These are phyloP conservation scores for Eupelmus urozonus DNA, from an alignment of 2,888 invertebrate species.

Conservation along the genomic window DNA sequence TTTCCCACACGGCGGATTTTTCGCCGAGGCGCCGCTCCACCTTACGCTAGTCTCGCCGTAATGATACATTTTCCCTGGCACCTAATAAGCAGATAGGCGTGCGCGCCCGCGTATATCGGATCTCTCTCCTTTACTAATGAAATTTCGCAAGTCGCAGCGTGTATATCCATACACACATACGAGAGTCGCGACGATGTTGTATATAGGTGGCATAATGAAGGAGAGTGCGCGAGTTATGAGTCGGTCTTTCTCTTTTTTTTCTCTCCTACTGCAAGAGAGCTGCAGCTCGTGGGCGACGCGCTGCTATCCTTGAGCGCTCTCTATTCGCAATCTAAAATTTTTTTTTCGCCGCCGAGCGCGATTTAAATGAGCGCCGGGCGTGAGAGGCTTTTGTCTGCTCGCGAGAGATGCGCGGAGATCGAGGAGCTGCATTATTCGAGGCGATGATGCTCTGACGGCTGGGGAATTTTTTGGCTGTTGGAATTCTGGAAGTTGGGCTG, in stretches of 20 bases:
- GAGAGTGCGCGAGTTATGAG: too few relatives aligned
- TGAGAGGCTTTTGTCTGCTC: too few relatives aligned
- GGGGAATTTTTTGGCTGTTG: too few relatives aligned
- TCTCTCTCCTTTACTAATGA: constrained; percentile 30
- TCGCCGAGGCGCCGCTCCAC: constrained; percentile 9
- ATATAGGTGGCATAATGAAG: too few relatives aligned
- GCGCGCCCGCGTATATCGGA: background rate
- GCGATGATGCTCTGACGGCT: too few relatives aligned
- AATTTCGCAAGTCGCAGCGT: constrained; percentile 18
- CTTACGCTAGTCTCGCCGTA: constrained; percentile 25
- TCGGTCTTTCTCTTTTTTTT: constrained; percentile 26
- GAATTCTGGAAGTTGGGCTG: too few relatives aligned
- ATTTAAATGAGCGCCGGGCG: too few relatives aligned
- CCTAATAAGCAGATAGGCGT: constrained; percentile 50
- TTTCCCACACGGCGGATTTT: constrained; percentile 3
- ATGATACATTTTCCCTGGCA: constrained; percentile 56
- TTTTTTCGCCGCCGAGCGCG: background rate
- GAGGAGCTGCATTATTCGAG: too few relatives aligned
- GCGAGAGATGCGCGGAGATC: too few relatives aligned
- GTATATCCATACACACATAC: background rate
- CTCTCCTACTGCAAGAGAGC: too few relatives aligned
- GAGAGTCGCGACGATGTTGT: too few relatives aligned
- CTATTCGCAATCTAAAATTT: background rate
- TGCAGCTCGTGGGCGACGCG: constrained; percentile 36
- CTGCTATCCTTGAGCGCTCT: constrained; percentile 23